Evolutionary conservation across 2,888 invertebrate genomes (phyloP), one percentile per base, ranked within the genome.

Genomic region (Agrochola macilenta): DNA sequence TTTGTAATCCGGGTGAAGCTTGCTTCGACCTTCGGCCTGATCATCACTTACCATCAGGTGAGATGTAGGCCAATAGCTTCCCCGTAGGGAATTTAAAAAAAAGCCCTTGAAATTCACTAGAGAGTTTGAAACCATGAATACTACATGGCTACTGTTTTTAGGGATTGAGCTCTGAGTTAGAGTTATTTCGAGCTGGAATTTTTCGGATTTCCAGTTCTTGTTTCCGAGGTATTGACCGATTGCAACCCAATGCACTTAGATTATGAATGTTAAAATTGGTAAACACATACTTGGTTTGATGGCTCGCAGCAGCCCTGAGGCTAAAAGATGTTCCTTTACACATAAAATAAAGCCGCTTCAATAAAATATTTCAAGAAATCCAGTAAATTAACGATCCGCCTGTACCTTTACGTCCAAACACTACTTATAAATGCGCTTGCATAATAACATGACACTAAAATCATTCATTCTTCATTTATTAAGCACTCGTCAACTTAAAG

Each of bases 401-500:
- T n/a, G n/a, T n/a, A n/a, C n/a, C n/a, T n/a, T n/a, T n/a, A n/a
- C n/a, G n/a, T n/a, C 46, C 9, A 58, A 46, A 65, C 3, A 74
- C n/a, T 52, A 49, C 26, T 14, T 74, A 71, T 60, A 54, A 76
- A 76, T 83, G n/a, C 26, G 5, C 7, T 57, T 54, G 11, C 20
- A 30, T 77, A 20, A 69, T 69, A 73, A 70, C 20, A 61, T 52
- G 12, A n/a, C 52, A 46, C 26, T 43, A 23, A 61, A 70, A 68
- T 60, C 70, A 74, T 61, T 57, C 17, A 73, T 69, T 49, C 71
- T 61, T 57, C 17, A 73, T 69, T 49, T 74, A 76, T 69, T 30
- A 60, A 73, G 39, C 49, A 63, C 49, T 73, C 30, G 30, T 61
- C 49, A 60, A 64, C 65, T 78, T 61, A 69, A 75, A 63, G n/a